Base-by-base conservation (phyloP, 37 sponge, comb jelly and placozoan genomes). In the Oopsacas minuta region DNA sequence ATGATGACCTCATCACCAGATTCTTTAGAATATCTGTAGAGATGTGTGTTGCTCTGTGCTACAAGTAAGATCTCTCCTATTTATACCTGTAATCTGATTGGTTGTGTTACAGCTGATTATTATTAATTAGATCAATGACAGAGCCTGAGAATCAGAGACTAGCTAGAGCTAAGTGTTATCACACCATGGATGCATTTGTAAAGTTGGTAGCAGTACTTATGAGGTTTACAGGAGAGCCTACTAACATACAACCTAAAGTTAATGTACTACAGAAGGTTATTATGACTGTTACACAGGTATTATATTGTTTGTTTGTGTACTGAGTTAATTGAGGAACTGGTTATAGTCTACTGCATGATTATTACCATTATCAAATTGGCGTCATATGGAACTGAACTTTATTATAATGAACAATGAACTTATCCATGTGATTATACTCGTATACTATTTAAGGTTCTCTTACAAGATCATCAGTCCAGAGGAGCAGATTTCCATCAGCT, bases 171-270 rank as follows among this genome's bases (percentile, higher is more conserved):
- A 95, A 95, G 90, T 93, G 96, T 85, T 99, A 95, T 87, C 96
- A 99, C 86, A 96, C 94, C 17, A 94, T 99, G 93, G 99, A 99
- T 87, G 96, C 94, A 35, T 99, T 94, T 90, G 96, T 93, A 35
- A 93, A 92, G 52, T 87, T 99, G 81, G 95, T 95, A 30, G 94
- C 93, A 39, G 94, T 99, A 7, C 86, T 99, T 81, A 92, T 99
- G 38, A 82, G 92, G 39, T 92, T 88, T 83, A 88, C 92, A 81
- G 99, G 96, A 0, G 99, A 99, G 37, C 36, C 90, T 0, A 38
- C 90, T 35, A 96, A 95, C 89, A 91, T 86, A 17, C 86, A 88
- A 52, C 90, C 90, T 83, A 93, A 93, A 82, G 83, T 99, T 82
- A 95, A 94, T 85, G 91, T 99, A 1, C 89, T 99, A 39, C 92